A percentile compares a stretch with the other conserved stretches of the same genome.
phyloP scores from a whole-genome alignment of 2,113 vertebrate species.

The Oceanodroma tethys region DNA sequence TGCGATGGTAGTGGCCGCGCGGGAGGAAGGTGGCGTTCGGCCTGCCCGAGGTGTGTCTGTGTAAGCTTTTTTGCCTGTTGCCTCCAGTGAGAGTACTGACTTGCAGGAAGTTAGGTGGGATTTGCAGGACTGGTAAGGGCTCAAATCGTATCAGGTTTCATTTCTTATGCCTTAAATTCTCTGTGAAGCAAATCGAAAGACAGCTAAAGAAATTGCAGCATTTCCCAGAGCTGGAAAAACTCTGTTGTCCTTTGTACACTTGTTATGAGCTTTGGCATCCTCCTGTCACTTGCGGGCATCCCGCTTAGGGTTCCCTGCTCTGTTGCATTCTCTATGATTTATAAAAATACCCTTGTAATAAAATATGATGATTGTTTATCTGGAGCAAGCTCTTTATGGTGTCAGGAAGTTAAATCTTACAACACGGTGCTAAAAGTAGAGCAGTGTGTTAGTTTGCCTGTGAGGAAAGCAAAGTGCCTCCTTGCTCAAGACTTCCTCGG shows the following conservation, averaged over 20 bases:
- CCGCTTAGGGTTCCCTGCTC: not conserved
- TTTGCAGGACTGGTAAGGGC: not conserved
- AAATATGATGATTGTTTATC: rapidly evolving
- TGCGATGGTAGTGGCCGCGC: not conserved
- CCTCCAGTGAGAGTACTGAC: rapidly evolving
- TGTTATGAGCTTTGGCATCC: not conserved
- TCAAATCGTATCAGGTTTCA: rapidly evolving
- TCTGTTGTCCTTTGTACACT: not conserved
- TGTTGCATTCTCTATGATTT: rapidly evolving
- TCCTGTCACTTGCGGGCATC: too few species aligned
- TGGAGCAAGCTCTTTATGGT: too few species aligned
- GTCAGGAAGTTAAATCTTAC: not conserved
- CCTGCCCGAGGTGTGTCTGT: rapidly evolving
- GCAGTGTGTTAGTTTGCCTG: rapidly evolving
- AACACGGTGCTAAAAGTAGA: rapidly evolving
- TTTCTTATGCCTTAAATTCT: not conserved
- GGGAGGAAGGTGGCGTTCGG: rapidly evolving
- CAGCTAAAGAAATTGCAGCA: rapidly evolving
- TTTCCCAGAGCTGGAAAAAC: not conserved
- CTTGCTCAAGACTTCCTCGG: not conserved
- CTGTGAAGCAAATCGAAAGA: not conserved
- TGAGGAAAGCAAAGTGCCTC: not conserved
- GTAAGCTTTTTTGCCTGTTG: rapidly evolving
- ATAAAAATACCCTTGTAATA: not conserved
- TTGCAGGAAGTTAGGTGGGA: not conserved